Percentiles rank a stretch among this genome's conserved stretches.
phyloP scores from a whole-genome alignment of 2,888 invertebrate genomes.

The Corbicula japonica region DNA sequence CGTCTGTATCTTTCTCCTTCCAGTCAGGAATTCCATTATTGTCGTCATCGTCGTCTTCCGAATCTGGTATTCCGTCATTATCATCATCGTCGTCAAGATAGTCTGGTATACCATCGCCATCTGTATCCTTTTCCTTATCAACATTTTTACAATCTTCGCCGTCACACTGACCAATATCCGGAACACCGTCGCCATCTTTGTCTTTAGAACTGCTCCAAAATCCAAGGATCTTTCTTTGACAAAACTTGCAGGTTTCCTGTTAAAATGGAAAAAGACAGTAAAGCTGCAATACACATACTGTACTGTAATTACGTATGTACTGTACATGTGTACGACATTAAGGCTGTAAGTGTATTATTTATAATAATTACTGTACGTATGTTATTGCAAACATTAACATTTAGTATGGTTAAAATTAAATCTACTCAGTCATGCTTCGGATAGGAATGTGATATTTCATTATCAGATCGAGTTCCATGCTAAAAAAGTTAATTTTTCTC shows the following conservation, averaged over 20 bases:
- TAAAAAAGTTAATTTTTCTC: no score
- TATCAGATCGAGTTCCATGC: no score
- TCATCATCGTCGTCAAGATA: slow-evolving; percentile 77
- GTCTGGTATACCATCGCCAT: slow-evolving; percentile 78
- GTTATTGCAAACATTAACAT: no score
- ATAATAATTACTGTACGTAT: no score
- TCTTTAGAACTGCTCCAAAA: slow-evolving; percentile 71
- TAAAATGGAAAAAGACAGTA: slow-evolving; percentile 36
- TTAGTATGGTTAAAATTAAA: no score
- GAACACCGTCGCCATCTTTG: slow-evolving; percentile 80
- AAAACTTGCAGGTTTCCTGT: slow-evolving; percentile 77
- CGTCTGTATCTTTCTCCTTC: slow-evolving; percentile 78
- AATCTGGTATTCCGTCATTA: slow-evolving; percentile 80
- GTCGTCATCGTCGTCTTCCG: slow-evolving; percentile 70
- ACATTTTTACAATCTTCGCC: slow-evolving; percentile 69
- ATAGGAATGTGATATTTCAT: no score
- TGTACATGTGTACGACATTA: no score
- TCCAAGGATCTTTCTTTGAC: slow-evolving; percentile 75
- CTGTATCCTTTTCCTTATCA: slow-evolving; percentile 72
- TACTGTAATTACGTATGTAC: no score
- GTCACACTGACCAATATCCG: slow-evolving; percentile 71
- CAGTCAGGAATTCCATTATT: slow-evolving; percentile 77
- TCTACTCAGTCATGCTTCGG: no score
- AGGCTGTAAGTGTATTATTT: no score
- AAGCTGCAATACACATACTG: no score